These are phyloP conservation scores for Cataglyphis rosenhaueri DNA, from an alignment of 2,888 invertebrate species.

Conservation along the genomic window DNA sequence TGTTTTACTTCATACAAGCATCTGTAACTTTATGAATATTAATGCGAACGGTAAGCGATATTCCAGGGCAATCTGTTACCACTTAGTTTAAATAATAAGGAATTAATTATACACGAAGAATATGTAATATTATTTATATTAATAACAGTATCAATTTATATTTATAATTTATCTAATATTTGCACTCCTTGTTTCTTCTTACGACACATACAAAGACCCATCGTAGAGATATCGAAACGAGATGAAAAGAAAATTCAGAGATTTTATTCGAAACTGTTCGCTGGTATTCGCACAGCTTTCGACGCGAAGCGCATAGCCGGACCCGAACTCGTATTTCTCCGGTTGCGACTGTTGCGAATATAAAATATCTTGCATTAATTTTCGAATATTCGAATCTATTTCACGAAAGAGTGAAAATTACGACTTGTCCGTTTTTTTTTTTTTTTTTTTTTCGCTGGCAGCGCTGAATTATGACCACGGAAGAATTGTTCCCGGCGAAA, in stretches of 20 bases:
- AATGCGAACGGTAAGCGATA: neutral
- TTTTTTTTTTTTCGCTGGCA: slow-evolving; percentile 9
- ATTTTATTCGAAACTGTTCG: neutral
- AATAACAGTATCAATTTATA: slow-evolving; percentile 1
- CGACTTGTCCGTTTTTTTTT: slow-evolving; percentile 26
- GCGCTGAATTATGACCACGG: slow-evolving; percentile 53
- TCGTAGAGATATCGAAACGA: neutral
- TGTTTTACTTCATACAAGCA: slow-evolving; percentile 26
- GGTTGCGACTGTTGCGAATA: neutral
- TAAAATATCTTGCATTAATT: slow-evolving; percentile 42
- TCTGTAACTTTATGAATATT: slow-evolving; percentile 20
- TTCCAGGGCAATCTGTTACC: neutral
- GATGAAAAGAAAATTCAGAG: neutral
- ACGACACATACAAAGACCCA: neutral
- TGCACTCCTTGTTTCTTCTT: neutral
- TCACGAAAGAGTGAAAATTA: slow-evolving; percentile 46
- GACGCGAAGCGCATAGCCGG: neutral
- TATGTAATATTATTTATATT: neutral
- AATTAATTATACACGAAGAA: neutral
- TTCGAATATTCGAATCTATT: slow-evolving; percentile 41
- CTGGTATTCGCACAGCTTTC: neutral
- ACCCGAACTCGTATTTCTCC: slow-evolving; percentile 36
- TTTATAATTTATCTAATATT: neutral
- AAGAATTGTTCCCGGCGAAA: slow-evolving; percentile 55
- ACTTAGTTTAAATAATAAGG: neutral